Evolutionary conservation across 30 jellyfish, hydroid and myxozoan species (phyloP), one percentile per base, ranked within the genome.

Genomic region (Hydra vulgaris): DNA sequence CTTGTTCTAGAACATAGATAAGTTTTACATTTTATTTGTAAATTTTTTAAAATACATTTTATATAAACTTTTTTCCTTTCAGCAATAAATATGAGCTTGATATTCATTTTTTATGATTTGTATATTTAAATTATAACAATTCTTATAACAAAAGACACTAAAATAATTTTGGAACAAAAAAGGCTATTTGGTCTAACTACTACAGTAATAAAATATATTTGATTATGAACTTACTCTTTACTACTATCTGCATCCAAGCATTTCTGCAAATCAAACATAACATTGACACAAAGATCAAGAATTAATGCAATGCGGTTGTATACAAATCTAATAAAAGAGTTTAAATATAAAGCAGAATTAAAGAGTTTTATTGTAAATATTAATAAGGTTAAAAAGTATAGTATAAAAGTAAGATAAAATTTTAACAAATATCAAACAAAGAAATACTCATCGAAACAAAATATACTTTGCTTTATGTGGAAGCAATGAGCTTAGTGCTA

Each of bases 301-400:
- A 89, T 84, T 26, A 89, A 89, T 0, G 94, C 92, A 77, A 89
- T 79, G n/a, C 95, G 79, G 18, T 89, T 91, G 61, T 75, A 75
- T 25, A 89, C 80, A 55, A 84, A 84, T 22, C 96, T 89, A 26
- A 15, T 61, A 75, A 23, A 17, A 55, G 71, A 26, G 18, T 8
- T 73, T 68, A 68, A 3, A n/a, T 7, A 7, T 18, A 73, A 74
- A 0, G 86, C 86, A 40, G 12, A 3, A 68, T 3, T n/a, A 20
- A 68, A 68, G 75, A 68, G 15, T 1, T 23, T 68, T 68, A 3
- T n/a, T 20, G 16, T 68, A 16, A 3, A 3, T 68, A n/a, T n/a
- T 68, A 23, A 23, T 68, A 3, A 3, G 75, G 75, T n/a, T 3
- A 68, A n/a, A 68, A 68, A n/a, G 7, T 5, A 68, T 12, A 40